Evolutionary conservation across 2,797 vertebrate genomes (phyloP).

Genomic region (Pygocentrus nattereri): DNA sequence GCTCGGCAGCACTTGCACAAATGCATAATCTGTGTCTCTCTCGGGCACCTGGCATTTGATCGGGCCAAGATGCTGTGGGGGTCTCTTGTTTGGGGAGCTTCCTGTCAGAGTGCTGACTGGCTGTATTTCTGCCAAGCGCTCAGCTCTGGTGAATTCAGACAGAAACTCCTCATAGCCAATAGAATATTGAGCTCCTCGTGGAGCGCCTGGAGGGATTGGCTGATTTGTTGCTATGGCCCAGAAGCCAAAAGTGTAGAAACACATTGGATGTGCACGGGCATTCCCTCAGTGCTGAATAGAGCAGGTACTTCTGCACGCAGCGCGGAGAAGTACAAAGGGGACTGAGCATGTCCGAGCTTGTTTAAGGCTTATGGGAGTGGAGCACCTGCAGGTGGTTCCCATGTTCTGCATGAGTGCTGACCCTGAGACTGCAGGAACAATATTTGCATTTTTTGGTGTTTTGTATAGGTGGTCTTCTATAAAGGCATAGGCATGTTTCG

Average conservation of each 20-base stretch:
- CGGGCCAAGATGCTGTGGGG: conserved; percentile 23
- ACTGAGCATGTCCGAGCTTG: conserved; percentile 39
- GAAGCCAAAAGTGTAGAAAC: conserved; percentile 37
- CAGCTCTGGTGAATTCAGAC: background rate
- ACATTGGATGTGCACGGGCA: background rate
- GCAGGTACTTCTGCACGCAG: conserved; percentile 14
- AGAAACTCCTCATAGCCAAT: conserved; percentile 26
- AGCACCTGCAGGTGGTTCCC: conserved; percentile 27
- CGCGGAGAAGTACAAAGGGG: conserved; percentile 20
- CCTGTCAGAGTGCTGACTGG: conserved; percentile 18
- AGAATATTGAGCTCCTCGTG: conserved; percentile 13
- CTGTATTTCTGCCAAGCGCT: conserved; percentile 10
- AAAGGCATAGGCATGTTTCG: no score
- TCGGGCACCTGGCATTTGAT: conserved; percentile 24
- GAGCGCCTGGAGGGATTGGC: conserved; percentile 43
- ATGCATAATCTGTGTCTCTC: conserved; percentile 1
- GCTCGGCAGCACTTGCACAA: background rate
- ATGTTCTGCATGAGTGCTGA: background rate
- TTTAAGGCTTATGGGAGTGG: conserved; percentile 38
- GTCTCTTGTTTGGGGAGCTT: conserved; percentile 39
- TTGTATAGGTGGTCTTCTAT: background rate
- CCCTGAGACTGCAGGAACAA: background rate
- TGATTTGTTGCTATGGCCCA: conserved; percentile 49
- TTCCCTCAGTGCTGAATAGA: conserved; percentile 32
- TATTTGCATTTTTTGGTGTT: background rate